Conservation (phyloP, 2,113 vertebrate species). For the Psophia crepitans region DNA sequence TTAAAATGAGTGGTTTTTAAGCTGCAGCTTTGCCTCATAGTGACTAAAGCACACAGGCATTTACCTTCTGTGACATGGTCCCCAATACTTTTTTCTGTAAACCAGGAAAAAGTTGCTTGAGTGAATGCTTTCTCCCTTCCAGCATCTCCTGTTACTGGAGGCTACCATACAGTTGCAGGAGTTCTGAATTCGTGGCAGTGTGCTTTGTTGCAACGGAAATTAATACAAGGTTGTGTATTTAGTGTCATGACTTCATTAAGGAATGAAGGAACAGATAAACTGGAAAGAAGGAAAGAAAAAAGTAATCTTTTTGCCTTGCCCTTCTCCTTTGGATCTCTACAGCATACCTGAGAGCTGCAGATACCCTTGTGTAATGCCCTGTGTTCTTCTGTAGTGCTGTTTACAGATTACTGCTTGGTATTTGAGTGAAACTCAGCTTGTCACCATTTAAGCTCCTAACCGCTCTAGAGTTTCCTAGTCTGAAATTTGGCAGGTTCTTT, state of each 20-base stretch:
- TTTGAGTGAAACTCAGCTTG: background rate
- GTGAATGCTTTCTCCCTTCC: background rate
- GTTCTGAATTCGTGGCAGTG: background rate
- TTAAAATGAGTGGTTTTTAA: background rate
- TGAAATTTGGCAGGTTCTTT: background rate
- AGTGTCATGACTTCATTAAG: background rate
- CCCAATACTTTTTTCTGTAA: background rate
- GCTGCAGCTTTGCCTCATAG: background rate
- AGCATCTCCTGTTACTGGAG: background rate
- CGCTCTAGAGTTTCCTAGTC: background rate
- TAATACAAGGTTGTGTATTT: background rate
- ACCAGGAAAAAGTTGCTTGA: background rate
- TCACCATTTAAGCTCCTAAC: background rate
- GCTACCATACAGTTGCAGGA: background rate
- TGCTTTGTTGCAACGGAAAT: conserved; percentile 30
- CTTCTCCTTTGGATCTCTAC: background rate
- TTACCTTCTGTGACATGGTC: background rate
- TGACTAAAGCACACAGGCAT: background rate
- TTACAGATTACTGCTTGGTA: background rate
- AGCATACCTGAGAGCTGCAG: background rate
- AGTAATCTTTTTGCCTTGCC: background rate
- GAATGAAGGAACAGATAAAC: background rate
- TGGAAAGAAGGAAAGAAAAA: background rate
- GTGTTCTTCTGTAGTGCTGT: background rate
- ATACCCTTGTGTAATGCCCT: background rate